Conservation (phyloP, 2,113 vertebrate genomes). For the Chaenogobius annularis region DNA sequence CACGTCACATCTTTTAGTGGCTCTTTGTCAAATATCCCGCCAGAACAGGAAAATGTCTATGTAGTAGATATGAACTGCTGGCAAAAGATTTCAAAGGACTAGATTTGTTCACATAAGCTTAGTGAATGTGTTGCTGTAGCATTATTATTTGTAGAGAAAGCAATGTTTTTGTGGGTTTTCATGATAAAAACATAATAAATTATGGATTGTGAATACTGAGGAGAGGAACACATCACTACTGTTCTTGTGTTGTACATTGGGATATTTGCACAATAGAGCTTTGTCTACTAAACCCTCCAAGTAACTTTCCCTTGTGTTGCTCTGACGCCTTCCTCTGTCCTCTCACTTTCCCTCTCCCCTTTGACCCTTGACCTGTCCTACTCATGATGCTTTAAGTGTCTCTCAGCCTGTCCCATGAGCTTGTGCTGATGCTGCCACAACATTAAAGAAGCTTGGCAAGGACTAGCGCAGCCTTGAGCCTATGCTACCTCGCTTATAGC, state of each 20-base stretch:
- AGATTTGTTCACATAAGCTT: constrained; percentile 6
- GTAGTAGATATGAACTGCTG: constrained; percentile 17
- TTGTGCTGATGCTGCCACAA: constrained; percentile 89
- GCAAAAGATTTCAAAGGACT: background rate
- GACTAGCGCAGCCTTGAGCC: constrained; percentile 90
- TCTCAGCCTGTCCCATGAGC: constrained; percentile 96
- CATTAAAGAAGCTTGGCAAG: constrained; percentile 94
- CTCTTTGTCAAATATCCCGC: constrained; percentile 95
- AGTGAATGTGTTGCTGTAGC: constrained; percentile 3
- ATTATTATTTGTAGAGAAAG: background rate
- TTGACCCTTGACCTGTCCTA: constrained; percentile 62
- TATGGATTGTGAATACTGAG: constrained; percentile 27
- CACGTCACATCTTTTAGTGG: constrained; percentile 78
- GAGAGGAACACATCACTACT: constrained; percentile 3
- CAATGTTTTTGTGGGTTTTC: background rate
- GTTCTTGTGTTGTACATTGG: constrained; percentile 55
- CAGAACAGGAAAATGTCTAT: constrained; percentile 14
- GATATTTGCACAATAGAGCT: constrained; percentile 96
- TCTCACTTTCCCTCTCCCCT: constrained; percentile 80
- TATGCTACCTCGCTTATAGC: constrained; percentile 51
- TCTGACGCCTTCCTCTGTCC: constrained; percentile 92
- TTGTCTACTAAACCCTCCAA: constrained; percentile 87
- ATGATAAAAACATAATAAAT: constrained; percentile 9
- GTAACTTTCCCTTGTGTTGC: constrained; percentile 88
- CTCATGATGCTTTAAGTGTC: constrained; percentile 99